These are phyloP conservation scores for Amorpha juglandis DNA, from an alignment of 2,888 invertebrate genomes.

Conservation along the genomic window DNA sequence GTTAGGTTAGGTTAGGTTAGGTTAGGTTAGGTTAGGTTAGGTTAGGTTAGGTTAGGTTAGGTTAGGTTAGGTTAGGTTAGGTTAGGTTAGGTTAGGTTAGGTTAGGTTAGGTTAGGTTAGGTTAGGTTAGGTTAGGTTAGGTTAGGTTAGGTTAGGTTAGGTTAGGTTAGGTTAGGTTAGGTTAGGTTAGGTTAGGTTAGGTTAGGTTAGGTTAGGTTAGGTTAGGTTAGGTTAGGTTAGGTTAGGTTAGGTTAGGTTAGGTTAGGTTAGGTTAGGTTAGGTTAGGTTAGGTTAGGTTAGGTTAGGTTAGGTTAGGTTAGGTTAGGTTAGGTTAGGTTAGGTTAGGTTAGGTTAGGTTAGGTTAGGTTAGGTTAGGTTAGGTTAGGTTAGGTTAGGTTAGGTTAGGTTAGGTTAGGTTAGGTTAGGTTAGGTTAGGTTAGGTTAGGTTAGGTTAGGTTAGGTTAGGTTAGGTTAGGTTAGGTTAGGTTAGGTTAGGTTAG, in stretches of 20 bases:
- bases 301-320: constrained; percentile 35
- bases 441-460: constrained; percentile 29
- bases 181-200: constrained; percentile 27
- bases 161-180: constrained; percentile 3
- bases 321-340: constrained; percentile 39
- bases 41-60: constrained; percentile 19
- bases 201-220: constrained; percentile 33
- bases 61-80: constrained; percentile 36
- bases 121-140: constrained; percentile 10
- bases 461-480: constrained; percentile 5
- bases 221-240: constrained; percentile 30
- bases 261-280: constrained; percentile 38
- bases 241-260: constrained; percentile 37
- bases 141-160: constrained; percentile 5
- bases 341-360: constrained; percentile 40
- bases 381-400: constrained; percentile 35
- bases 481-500: constrained; percentile 37
- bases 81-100: constrained; percentile 38
- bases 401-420: constrained; percentile 39
- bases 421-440: constrained; percentile 33
- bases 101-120: constrained; percentile 29
- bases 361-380: constrained; percentile 39
- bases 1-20: constrained; percentile 33
- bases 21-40: constrained; percentile 33
- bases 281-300: constrained; percentile 35